Conservation (phyloP, 2,797 vertebrate genomes). For the Helarctos malayanus region DNA sequence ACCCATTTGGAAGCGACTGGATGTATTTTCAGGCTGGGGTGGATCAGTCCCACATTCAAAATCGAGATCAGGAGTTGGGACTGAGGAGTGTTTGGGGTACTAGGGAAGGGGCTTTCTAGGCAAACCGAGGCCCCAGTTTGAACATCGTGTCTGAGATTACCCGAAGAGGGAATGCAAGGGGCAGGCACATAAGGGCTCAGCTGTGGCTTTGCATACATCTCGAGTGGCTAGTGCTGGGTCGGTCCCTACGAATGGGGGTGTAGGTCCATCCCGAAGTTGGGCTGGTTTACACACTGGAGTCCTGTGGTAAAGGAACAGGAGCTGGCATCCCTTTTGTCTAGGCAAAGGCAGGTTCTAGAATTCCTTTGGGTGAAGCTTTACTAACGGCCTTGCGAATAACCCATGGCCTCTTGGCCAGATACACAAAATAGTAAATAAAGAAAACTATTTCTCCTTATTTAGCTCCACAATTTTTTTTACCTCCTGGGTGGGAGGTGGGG, state of each 20-base stretch:
- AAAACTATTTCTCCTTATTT: conserved; percentile 38
- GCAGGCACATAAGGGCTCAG: neutral
- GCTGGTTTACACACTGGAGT: neutral
- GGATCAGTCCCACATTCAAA: neutral
- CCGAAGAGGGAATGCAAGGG: neutral
- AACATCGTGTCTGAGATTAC: conserved; percentile 34
- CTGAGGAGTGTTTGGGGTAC: neutral
- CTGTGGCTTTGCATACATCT: neutral
- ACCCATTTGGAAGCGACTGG: neutral
- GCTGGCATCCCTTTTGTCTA: neutral
- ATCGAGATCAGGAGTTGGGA: neutral
- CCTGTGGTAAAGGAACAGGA: neutral
- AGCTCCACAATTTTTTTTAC: neutral
- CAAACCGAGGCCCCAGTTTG: neutral
- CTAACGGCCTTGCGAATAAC: conserved; percentile 12
- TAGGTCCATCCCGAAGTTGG: neutral
- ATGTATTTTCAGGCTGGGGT: neutral
- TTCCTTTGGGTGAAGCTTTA: conserved; percentile 4
- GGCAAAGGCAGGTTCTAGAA: neutral
- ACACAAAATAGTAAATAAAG: conserved; percentile 33
- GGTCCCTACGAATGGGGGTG: neutral
- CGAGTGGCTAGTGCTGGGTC: neutral
- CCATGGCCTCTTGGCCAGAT: neutral
- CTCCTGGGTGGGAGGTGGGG: neutral
- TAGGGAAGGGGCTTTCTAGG: neutral